Evolutionary conservation across 2,797 vertebrate genomes (phyloP).

Genomic region (Miichthys miiuy): DNA sequence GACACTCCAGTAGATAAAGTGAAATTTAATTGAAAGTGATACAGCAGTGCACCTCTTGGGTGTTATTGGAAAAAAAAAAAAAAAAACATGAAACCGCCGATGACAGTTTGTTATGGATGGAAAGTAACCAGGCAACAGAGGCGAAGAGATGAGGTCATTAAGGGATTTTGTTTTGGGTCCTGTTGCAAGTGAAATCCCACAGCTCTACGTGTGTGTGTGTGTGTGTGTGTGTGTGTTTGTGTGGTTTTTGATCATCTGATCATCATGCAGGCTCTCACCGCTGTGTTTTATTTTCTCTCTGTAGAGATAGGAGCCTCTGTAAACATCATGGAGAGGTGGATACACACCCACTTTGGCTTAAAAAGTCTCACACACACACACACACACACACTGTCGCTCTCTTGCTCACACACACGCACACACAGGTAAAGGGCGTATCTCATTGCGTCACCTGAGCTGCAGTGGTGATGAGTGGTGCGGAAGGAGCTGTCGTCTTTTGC

Average conservation of each 20-base stretch:
- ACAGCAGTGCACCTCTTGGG: conserved; percentile 37
- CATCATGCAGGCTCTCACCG: conserved; percentile 46
- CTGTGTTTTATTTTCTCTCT: conserved; percentile 52
- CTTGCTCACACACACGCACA: conserved; percentile 29
- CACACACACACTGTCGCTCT: not conserved
- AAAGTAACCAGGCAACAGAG: conserved; percentile 63
- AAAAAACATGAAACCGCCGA: conserved; percentile 39
- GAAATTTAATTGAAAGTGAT: conserved; percentile 50
- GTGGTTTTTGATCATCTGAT: conserved; percentile 62
- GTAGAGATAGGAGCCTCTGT: conserved; percentile 43
- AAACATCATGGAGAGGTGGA: conserved; percentile 63
- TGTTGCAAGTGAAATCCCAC: conserved; percentile 33
- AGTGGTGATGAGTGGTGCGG: conserved; percentile 61
- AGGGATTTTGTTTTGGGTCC: conserved; percentile 49
- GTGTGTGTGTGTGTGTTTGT: conserved; percentile 29
- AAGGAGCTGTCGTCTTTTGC: conserved; percentile 57
- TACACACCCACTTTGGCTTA: conserved; percentile 59
- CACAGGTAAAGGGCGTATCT: conserved; percentile 78
- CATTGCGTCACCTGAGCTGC: conserved; percentile 66
- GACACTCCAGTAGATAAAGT: conserved; percentile 36
- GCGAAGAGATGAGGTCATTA: conserved; percentile 59
- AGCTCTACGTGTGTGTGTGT: not conserved
- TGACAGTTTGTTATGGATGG: conserved; percentile 59
- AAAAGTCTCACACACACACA: conserved; percentile 33
- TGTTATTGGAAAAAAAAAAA: conserved; percentile 62